phyloP scores from a whole-genome alignment of 53 echinoderm and acorn worm genomes.

The Astropecten irregularis region DNA sequence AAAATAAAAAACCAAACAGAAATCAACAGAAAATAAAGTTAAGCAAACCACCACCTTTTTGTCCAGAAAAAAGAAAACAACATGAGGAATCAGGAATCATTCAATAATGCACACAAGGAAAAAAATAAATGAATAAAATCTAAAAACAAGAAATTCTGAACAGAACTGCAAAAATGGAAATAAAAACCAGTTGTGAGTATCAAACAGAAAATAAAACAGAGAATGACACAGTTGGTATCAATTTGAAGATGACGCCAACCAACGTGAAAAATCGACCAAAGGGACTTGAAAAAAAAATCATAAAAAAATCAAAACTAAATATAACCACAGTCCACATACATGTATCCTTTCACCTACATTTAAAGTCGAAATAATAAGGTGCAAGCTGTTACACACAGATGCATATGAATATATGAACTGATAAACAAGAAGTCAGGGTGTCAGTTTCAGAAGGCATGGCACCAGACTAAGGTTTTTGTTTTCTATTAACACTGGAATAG shows the following conservation, averaged over 20 bases:
- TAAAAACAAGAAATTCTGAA: slow-evolving; percentile 24
- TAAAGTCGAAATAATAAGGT: slow-evolving; percentile 30
- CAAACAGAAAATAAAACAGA: slow-evolving; percentile 24
- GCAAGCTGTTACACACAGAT: slow-evolving; percentile 57
- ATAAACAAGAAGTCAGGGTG: slow-evolving; percentile 44
- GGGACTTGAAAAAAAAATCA: slow-evolving; percentile 33
- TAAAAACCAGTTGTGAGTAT: slow-evolving; percentile 46
- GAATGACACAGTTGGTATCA: slow-evolving; percentile 20
- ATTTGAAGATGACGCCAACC: slow-evolving; percentile 35
- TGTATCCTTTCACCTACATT: slow-evolving; percentile 59
- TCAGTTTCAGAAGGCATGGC: slow-evolving; percentile 15
- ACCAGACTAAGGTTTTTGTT: slow-evolving; percentile 22
- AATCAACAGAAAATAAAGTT: slow-evolving; percentile 52
- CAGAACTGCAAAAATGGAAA: slow-evolving; percentile 58
- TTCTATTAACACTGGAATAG: neutral
- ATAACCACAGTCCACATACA: slow-evolving; percentile 58
- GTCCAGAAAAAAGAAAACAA: slow-evolving; percentile 21
- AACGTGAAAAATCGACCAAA: slow-evolving; percentile 43
- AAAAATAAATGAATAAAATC: slow-evolving; percentile 21
- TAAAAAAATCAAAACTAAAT: slow-evolving; percentile 35
- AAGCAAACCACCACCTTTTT: slow-evolving; percentile 60
- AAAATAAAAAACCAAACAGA: too few species aligned
- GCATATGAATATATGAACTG: slow-evolving; percentile 44
- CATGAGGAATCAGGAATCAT: slow-evolving; percentile 39
- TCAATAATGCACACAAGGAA: slow-evolving; percentile 51